Percentiles rank a stretch among this genome's conserved stretches.
Conservation (phyloP, 2,113 vertebrate species). For the Eulemur rufifrons region DNA sequence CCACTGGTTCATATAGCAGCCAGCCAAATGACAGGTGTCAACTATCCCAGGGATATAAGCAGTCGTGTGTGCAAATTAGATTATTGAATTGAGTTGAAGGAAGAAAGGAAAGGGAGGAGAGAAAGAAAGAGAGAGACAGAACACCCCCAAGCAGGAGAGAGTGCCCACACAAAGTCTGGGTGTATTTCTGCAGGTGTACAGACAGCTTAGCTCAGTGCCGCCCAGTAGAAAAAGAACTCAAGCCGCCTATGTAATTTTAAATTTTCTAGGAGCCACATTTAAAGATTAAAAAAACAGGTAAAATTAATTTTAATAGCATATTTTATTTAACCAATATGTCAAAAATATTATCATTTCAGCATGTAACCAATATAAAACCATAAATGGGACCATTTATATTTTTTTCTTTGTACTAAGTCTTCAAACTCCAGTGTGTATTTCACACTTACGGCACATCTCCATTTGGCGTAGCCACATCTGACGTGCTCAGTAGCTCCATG, state of each 20-base stretch:
- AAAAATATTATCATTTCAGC: not conserved
- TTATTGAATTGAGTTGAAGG: not conserved
- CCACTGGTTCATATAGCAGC: not conserved
- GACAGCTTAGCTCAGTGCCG: not conserved
- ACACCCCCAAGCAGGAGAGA: not conserved
- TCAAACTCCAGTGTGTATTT: not conserved
- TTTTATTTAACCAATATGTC: not conserved
- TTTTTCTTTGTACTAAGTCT: not conserved
- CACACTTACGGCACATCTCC: too few relatives aligned
- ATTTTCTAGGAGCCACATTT: not conserved
- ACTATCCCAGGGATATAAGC: not conserved
- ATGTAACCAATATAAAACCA: not conserved
- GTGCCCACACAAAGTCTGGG: not conserved
- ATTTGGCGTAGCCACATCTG: fast-evolving
- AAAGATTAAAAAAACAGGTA: not conserved
- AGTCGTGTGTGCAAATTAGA: not conserved
- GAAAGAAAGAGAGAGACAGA: too few relatives aligned
- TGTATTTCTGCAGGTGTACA: not conserved
- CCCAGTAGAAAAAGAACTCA: not conserved
- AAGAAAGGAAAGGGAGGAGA: not conserved
- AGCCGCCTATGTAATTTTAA: not conserved
- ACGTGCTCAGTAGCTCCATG: fast-evolving
- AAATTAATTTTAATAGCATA: not conserved
- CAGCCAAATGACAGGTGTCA: not conserved
- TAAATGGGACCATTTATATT: not conserved